Evolutionary conservation across 2,113 vertebrate genomes (phyloP).

Genomic region (Sapayoa aenigma): DNA sequence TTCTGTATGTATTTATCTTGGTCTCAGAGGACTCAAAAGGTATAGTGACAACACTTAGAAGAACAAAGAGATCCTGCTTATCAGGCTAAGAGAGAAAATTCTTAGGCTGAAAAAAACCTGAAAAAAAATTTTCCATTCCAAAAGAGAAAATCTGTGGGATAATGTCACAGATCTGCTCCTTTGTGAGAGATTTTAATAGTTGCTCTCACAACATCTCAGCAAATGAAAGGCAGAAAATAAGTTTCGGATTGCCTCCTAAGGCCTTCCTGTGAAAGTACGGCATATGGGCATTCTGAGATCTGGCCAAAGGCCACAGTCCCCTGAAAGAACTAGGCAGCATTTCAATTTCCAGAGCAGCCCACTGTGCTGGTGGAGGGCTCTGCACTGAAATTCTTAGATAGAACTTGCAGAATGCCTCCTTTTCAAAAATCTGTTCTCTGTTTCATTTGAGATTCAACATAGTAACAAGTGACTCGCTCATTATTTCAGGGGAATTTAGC

Average conservation of each 20-base stretch:
- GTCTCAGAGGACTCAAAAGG: neutral
- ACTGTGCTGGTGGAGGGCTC: neutral
- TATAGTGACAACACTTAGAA: neutral
- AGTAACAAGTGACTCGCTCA: neutral
- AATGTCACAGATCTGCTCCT: neutral
- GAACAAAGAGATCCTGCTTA: neutral
- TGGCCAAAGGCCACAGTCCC: neutral
- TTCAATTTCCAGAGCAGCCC: neutral
- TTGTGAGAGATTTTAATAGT: neutral
- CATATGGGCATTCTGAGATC: conserved; percentile 8
- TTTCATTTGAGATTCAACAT: neutral
- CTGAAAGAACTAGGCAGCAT: neutral
- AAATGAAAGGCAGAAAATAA: neutral
- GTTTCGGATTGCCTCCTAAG: neutral
- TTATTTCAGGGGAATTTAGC: conserved; percentile 22
- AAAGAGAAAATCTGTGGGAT: neutral
- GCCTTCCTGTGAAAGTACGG: neutral
- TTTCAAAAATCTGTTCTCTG: conserved; percentile 24
- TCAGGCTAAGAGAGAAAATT: neutral
- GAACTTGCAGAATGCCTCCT: neutral
- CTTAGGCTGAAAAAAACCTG: neutral
- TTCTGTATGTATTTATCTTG: neutral
- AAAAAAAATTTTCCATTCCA: too few species aligned
- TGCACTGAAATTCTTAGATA: conserved; percentile 1
- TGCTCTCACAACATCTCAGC: neutral